Conservation (phyloP, 1,140 invertebrate genomes). For the Mamestra configurata region DNA sequence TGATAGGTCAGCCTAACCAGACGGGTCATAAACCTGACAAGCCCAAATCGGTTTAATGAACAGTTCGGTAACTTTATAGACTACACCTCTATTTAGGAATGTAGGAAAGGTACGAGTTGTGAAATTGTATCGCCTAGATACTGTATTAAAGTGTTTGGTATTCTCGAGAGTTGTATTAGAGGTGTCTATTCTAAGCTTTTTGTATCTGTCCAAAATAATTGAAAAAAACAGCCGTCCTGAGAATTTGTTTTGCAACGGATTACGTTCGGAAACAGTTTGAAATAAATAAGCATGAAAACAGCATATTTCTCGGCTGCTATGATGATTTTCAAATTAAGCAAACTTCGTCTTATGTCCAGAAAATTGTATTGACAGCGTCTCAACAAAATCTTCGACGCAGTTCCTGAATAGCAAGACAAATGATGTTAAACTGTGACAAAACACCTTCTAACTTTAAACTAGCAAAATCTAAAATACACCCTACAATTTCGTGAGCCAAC, state of each 20-base stretch:
- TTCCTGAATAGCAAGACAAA: neutral
- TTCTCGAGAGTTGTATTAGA: neutral
- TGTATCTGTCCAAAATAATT: neutral
- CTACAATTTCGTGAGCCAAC: neutral
- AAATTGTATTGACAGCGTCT: too few relatives aligned
- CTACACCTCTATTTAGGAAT: neutral
- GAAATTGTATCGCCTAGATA: slow-evolving; percentile 2
- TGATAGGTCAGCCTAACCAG: slow-evolving; percentile 21
- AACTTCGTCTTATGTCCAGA: too few relatives aligned
- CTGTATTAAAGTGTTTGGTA: neutral
- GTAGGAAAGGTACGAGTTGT: neutral
- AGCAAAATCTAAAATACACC: neutral
- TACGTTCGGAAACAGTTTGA: neutral
- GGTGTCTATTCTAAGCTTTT: neutral
- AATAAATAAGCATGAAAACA: too few relatives aligned
- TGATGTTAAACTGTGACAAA: too few relatives aligned
- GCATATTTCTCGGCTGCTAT: too few relatives aligned
- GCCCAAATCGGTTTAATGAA: slow-evolving; percentile 4
- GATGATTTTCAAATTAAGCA: too few relatives aligned
- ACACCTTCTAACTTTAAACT: neutral
- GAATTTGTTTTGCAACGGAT: neutral
- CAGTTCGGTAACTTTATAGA: slow-evolving; percentile 7
- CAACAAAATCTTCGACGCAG: too few relatives aligned
- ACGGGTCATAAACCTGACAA: neutral
- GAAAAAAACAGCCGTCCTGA: neutral